These are phyloP conservation scores for Schizaphis graminum DNA, from an alignment of 2,888 invertebrate genomes.

Conservation along the genomic window DNA sequence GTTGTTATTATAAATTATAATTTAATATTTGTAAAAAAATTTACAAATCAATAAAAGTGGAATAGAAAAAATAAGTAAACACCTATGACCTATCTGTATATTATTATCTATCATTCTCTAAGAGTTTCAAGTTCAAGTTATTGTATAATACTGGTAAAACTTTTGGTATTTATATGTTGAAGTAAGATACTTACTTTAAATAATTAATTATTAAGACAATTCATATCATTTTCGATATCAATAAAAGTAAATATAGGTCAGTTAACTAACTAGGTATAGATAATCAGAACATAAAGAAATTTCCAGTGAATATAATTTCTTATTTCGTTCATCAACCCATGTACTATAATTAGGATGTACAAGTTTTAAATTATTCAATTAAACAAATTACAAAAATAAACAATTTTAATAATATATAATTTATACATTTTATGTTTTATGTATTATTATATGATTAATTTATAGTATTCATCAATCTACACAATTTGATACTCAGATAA, in stretches of 20 bases:
- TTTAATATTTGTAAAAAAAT: too few relatives aligned
- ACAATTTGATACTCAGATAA: too few relatives aligned
- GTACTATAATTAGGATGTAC: neutral
- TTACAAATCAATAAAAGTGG: neutral
- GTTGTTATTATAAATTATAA: neutral
- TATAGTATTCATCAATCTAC: too few relatives aligned
- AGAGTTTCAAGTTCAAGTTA: neutral
- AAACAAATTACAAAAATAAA: neutral
- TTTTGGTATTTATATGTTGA: neutral
- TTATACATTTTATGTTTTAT: too few relatives aligned
- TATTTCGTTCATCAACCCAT: neutral
- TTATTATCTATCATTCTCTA: neutral
- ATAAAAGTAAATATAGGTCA: neutral
- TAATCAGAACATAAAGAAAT: neutral
- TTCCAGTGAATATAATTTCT: neutral
- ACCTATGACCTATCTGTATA: neutral
- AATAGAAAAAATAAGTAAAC: neutral
- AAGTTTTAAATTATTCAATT: neutral
- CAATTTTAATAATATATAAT: too few relatives aligned
- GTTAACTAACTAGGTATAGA: neutral
- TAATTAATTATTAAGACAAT: neutral
- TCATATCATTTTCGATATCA: neutral
- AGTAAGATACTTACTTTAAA: neutral
- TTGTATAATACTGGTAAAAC: neutral
- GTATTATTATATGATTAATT: too few relatives aligned